phyloP scores from a whole-genome alignment of 2,888 invertebrate species.

The Limulus polyphemus region DNA sequence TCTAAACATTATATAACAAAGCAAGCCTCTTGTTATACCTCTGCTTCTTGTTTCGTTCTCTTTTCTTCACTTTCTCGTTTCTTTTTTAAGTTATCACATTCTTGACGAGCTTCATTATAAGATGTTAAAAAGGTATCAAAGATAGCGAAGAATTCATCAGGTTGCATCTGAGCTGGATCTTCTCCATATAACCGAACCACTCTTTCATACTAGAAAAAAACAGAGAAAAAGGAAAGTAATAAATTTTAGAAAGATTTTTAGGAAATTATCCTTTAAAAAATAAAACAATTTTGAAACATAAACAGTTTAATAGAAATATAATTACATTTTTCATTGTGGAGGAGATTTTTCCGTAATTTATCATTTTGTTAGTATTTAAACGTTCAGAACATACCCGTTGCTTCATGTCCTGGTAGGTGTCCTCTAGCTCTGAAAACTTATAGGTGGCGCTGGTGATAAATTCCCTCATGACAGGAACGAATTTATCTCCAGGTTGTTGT shows the following conservation, averaged over 20 bases:
- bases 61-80: conserved; percentile 82
- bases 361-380: no score
- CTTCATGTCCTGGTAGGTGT: conserved; percentile 89
- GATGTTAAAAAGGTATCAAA: conserved; percentile 75
- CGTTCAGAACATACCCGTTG: conserved; percentile 44
- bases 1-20: no score
- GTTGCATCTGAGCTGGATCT: conserved; percentile 59
- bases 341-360: no score
- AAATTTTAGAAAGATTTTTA: no score
- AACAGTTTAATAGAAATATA: no score
- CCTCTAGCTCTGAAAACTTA: conserved; percentile 80
- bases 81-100: conserved; percentile 70
- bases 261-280: no score
- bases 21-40: conserved; percentile 41
- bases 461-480: conserved; percentile 84
- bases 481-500: conserved; percentile 53
- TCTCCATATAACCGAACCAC: conserved; percentile 82
- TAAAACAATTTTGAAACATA: no score
- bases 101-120: conserved; percentile 68
- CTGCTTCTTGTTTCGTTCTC: conserved; percentile 72
- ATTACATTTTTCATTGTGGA: no score
- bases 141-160: conserved; percentile 86
- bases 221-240: no score
- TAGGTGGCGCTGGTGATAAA: conserved; percentile 87
- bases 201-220: conserved; percentile 55